Evolutionary conservation across 2,888 invertebrate genomes (phyloP).

Genomic region (Platerodrilus igneus): DNA sequence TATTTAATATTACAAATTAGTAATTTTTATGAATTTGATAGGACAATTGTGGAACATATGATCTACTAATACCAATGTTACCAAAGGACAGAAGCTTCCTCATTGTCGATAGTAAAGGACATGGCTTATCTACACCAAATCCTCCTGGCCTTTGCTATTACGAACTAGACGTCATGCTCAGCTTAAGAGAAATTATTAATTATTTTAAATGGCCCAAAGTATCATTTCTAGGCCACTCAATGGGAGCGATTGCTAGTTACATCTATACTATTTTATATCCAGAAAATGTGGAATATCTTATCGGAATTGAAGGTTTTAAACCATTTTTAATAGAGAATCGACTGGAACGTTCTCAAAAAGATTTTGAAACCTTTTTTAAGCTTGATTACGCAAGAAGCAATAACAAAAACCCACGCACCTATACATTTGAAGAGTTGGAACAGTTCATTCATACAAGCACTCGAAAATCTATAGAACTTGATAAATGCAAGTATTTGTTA

Average conservation of each 20-base stretch:
- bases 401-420: conserved; percentile 32
- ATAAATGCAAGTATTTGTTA: conserved; percentile 52
- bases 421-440: conserved; percentile 55
- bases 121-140: conserved; percentile 65
- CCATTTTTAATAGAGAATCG: conserved; percentile 25
- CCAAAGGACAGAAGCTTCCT: conserved; percentile 49
- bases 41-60: conserved; percentile 74
- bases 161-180: conserved; percentile 44
- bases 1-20: no score
- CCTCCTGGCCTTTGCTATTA: conserved; percentile 57
- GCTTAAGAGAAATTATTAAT: conserved; percentile 55
- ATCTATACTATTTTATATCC: conserved; percentile 60
- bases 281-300: conserved; percentile 54
- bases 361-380: neutral
- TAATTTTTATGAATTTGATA: no score
- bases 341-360: no score
- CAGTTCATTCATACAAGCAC: conserved; percentile 54
- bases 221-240: conserved; percentile 63
- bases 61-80: conserved; percentile 61
- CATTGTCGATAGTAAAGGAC: conserved; percentile 65
- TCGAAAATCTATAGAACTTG: conserved; percentile 51
- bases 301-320: conserved; percentile 55
- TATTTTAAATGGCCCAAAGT: conserved; percentile 66
- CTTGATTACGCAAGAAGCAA: neutral
- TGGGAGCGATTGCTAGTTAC: conserved; percentile 60